phyloP scores from a whole-genome alignment of 2,888 invertebrate species.

The Nomada ruficornis region DNA sequence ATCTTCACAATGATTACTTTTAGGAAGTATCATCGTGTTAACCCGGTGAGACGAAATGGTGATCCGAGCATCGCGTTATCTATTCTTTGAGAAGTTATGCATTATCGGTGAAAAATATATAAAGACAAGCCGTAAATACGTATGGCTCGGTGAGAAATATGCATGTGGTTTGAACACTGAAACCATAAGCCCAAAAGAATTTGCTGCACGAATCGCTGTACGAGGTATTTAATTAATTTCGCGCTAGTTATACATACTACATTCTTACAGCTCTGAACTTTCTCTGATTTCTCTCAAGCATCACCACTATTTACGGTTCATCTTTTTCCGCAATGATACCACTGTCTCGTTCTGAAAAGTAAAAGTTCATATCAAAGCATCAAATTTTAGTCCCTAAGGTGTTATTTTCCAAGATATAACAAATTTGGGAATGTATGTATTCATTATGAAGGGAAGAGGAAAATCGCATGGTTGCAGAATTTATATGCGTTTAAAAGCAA shows the following conservation, averaged over 20 bases:
- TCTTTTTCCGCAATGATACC: neutral
- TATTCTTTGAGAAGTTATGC: neutral
- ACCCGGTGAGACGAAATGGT: neutral
- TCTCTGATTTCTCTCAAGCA: neutral
- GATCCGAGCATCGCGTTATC: neutral
- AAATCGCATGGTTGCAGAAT: neutral
- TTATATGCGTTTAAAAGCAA: conserved; percentile 14
- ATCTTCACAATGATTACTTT: conserved; percentile 52
- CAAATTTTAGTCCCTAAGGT: too few species aligned
- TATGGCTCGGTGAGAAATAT: neutral
- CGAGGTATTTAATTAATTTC: conserved; percentile 9
- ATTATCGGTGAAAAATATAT: neutral
- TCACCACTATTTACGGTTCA: neutral
- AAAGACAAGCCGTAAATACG: neutral
- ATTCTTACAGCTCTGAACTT: neutral
- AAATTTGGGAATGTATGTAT: conserved; percentile 41
- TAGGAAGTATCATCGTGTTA: conserved; percentile 49
- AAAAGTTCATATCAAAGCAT: too few species aligned
- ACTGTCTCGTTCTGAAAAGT: neutral
- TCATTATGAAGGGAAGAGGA: conserved; percentile 10
- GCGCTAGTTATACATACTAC: neutral
- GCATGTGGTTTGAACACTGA: neutral
- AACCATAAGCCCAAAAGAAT: neutral
- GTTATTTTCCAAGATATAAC: conserved; percentile 9
- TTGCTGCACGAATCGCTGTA: neutral